Conservation (phyloP, 2,113 vertebrate species). For the Melanerpes aurifrons region DNA sequence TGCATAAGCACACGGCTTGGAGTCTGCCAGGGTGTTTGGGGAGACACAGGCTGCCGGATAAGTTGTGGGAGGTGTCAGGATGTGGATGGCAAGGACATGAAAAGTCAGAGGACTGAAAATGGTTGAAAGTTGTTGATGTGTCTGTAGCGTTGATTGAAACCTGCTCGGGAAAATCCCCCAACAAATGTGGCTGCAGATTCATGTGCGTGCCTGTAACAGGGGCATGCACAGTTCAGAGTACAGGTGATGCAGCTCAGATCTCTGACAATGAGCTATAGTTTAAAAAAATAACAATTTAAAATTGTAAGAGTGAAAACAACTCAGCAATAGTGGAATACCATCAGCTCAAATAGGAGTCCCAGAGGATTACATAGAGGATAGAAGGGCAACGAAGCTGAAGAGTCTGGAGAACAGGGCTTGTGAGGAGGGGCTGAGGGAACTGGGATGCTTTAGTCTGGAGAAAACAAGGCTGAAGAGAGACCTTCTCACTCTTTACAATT, state of each 20-base stretch:
- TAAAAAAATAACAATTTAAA: neutral
- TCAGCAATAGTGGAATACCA: neutral
- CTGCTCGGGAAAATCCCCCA: neutral
- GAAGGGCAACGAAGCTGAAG: no score
- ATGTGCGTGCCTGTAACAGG: neutral
- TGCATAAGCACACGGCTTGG: accelerated
- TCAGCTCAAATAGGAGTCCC: neutral
- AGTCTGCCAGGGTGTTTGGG: neutral
- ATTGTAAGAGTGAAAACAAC: neutral
- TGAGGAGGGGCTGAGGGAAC: no score
- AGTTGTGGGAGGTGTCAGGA: neutral
- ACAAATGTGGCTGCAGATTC: neutral
- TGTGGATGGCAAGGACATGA: neutral
- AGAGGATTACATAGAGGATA: neutral
- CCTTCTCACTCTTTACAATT: no score
- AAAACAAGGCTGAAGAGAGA: no score
- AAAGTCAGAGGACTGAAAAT: conserved; percentile 6
- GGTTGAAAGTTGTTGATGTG: neutral
- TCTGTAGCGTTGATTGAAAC: conserved; percentile 14
- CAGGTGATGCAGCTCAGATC: neutral
- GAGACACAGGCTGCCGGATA: neutral
- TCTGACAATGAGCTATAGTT: neutral
- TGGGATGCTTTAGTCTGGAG: no score
- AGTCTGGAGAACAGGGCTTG: no score
- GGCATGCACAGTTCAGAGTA: neutral